A percentile compares a stretch with the other conserved stretches of the same genome.
Evolutionary conservation across 1,140 invertebrate species (phyloP).

Genomic region (Trichogramma pretiosum): DNA sequence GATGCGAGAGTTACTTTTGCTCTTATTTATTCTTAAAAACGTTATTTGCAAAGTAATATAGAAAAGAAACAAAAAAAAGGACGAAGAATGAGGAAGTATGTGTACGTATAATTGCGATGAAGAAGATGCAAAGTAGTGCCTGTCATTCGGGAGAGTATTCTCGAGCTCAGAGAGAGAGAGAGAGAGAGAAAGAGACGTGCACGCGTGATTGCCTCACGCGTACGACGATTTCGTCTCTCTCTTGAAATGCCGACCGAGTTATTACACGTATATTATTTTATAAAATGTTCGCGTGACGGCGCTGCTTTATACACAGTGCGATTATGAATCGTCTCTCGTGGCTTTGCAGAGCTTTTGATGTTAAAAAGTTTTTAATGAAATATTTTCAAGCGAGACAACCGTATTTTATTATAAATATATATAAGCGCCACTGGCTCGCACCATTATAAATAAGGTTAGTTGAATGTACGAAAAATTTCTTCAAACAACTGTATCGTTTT

Average conservation of each 20-base stretch:
- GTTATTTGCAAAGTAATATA: neutral
- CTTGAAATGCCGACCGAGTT: neutral
- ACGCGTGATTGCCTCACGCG: neutral
- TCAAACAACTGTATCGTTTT: neutral
- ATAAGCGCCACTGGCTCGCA: too few relatives aligned
- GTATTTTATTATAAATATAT: too few relatives aligned
- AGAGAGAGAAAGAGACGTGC: neutral
- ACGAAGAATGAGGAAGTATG: neutral
- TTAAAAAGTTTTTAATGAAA: too few relatives aligned
- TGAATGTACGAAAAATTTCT: too few relatives aligned
- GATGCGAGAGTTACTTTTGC: neutral
- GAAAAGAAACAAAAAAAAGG: neutral
- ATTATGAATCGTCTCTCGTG: too few relatives aligned
- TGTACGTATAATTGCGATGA: too few relatives aligned
- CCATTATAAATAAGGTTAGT: too few relatives aligned
- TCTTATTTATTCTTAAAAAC: neutral
- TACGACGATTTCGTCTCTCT: slow-evolving; percentile 6
- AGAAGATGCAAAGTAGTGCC: slow-evolving; percentile 1
- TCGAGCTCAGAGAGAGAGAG: neutral
- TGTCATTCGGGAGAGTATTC: slow-evolving; percentile 4
- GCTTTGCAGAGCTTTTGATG: too few relatives aligned
- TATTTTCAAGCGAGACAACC: too few relatives aligned
- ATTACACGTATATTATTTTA: neutral
- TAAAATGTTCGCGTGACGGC: neutral
- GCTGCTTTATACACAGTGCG: too few relatives aligned